A percentile compares a stretch with the other conserved stretches of the same genome.
Conservation (phyloP, 2,113 vertebrate genomes). For the Brachypteracias leptosomus region DNA sequence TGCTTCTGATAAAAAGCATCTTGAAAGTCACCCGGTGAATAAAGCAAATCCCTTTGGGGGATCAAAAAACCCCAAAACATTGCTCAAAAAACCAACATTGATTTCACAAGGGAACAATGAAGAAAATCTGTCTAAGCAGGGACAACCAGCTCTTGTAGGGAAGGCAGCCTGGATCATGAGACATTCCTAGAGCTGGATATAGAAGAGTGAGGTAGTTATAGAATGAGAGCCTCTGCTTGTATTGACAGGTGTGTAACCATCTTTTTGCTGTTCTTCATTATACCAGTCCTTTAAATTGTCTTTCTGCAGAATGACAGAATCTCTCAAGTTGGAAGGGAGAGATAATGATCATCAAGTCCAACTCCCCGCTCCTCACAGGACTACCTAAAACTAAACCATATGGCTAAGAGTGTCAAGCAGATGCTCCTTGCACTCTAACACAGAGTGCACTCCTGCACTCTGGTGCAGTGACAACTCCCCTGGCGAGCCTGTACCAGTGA, state of each 20-base stretch:
- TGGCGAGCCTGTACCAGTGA: not conserved
- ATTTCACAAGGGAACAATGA: not conserved
- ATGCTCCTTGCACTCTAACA: not conserved
- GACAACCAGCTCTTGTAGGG: not conserved
- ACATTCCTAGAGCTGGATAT: not conserved
- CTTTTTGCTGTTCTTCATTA: not conserved
- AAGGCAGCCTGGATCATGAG: not conserved
- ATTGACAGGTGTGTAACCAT: not conserved
- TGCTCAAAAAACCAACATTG: fast-evolving
- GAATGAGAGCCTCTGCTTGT: not conserved
- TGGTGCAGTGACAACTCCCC: not conserved
- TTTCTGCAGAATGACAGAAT: not conserved
- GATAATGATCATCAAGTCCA: not conserved
- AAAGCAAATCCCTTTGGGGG: not conserved
- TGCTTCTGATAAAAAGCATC: not conserved
- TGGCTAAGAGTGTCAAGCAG: not conserved
- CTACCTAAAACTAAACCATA: not conserved
- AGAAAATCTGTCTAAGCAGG: not conserved
- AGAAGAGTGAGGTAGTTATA: not conserved
- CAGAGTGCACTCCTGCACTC: too few relatives aligned
- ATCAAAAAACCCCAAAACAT: not conserved
- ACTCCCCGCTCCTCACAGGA: not conserved
- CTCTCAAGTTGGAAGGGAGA: not conserved
- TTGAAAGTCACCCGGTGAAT: not conserved
- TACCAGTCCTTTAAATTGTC: not conserved